These are phyloP conservation scores for Thecophora atra DNA, from an alignment of 2,888 invertebrate species.

Conservation along the genomic window DNA sequence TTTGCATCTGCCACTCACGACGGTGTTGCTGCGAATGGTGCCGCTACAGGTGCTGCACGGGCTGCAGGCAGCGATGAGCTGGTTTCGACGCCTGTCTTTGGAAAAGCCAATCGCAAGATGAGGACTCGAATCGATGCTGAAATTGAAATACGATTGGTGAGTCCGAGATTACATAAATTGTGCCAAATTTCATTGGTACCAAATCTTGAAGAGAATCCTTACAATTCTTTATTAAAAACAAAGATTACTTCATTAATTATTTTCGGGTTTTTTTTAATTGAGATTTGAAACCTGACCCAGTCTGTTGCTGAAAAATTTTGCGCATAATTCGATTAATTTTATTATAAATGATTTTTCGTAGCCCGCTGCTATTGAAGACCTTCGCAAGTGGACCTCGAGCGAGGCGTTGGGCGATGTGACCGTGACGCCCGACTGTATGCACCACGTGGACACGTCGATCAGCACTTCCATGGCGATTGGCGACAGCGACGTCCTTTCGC, in stretches of 20 bases:
- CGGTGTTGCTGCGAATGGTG: conserved; percentile 60
- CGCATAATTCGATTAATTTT: too few relatives aligned
- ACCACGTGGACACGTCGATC: conserved; percentile 70
- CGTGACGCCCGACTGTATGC: conserved; percentile 80
- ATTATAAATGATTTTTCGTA: conserved; percentile 57
- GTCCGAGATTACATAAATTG: too few relatives aligned
- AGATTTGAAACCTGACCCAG: too few relatives aligned
- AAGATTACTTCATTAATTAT: too few relatives aligned
- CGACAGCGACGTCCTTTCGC: conserved; percentile 62
- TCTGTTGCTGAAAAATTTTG: too few relatives aligned
- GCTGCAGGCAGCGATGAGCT: conserved; percentile 69
- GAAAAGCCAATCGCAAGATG: conserved; percentile 75
- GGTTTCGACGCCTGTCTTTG: conserved; percentile 83
- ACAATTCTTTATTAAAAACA: too few relatives aligned
- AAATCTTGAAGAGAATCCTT: too few relatives aligned
- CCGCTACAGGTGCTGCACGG: conserved; percentile 47
- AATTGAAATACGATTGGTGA: conserved; percentile 89
- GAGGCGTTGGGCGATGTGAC: conserved; percentile 79
- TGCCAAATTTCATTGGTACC: too few relatives aligned
- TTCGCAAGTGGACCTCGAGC: conserved; percentile 84
- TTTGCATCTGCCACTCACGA: conserved; percentile 66
- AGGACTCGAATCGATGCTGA: conserved; percentile 79
- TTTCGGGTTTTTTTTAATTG: too few relatives aligned
- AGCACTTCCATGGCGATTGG: conserved; percentile 64
- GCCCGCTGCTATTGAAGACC: conserved; percentile 83